Conservation (phyloP, 1,140 invertebrate genomes). For the Oncopeltus fasciatus region DNA sequence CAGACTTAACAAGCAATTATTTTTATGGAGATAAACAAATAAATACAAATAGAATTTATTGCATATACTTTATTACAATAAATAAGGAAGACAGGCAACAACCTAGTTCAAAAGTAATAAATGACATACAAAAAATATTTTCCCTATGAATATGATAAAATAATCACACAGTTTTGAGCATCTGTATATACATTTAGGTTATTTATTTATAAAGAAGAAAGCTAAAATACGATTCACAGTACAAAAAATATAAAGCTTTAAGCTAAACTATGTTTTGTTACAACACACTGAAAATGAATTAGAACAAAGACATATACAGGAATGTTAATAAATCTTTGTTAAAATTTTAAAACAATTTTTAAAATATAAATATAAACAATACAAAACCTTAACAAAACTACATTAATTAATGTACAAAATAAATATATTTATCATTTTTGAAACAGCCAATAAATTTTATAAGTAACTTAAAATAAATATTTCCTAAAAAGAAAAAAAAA, state of each 20-base stretch:
- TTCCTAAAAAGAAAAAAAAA: no score
- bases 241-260: no score
- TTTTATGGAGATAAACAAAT: no score
- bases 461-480: background rate
- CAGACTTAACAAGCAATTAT: no score
- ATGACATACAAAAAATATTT: constrained; percentile 6
- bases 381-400: background rate
- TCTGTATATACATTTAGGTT: no score
- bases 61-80: background rate
- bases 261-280: no score
- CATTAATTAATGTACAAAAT: constrained; percentile 2
- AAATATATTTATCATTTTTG: background rate
- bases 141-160: background rate
- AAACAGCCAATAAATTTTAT: background rate
- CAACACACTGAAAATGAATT: background rate
- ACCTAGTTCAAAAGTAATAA: background rate
- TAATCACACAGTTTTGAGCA: constrained; percentile 3
- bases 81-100: background rate
- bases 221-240: no score
- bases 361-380: background rate
- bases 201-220: no score
- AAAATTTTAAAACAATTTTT: background rate
- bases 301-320: background rate
- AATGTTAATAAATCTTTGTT: background rate
- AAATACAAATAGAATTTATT: background rate